A percentile compares a stretch with the other conserved stretches of the same genome.
Evolutionary conservation across 2,888 invertebrate species (phyloP).

Genomic region (Drosophila melanosoma): DNA sequence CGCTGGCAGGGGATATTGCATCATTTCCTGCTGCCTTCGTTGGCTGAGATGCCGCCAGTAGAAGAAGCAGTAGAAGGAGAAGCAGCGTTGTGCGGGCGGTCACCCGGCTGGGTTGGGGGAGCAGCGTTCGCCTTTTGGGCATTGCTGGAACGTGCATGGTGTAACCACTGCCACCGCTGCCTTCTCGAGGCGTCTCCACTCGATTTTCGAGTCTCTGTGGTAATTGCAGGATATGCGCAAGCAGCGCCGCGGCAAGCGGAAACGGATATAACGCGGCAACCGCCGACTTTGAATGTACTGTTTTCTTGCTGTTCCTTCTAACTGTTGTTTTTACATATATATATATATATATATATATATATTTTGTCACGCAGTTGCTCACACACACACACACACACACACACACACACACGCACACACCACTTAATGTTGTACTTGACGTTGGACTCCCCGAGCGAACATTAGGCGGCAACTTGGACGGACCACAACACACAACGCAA

Average conservation of each 20-base stretch:
- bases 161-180: conserved; percentile 26
- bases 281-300: conserved; percentile 8
- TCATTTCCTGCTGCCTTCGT: conserved; percentile 60
- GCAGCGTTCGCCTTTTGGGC: conserved; percentile 20
- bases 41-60: conserved; percentile 18
- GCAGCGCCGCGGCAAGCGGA: conserved; percentile 37
- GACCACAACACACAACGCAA: conserved; percentile 43
- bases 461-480: conserved; percentile 40
- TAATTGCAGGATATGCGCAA: conserved; percentile 48
- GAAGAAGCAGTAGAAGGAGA: conserved; percentile 13
- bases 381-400: background rate
- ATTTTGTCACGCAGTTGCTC: no score
- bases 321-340: background rate
- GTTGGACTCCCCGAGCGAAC: conserved; percentile 48
- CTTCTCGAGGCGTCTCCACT: conserved; percentile 15
- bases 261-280: conserved; percentile 58
- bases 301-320: conserved; percentile 2
- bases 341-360: no score
- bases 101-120: conserved; percentile 17
- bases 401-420: conserved; percentile 4
- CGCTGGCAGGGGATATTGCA: conserved; percentile 57
- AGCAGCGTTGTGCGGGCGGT: conserved; percentile 9
- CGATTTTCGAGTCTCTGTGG: conserved; percentile 19
- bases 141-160: conserved; percentile 30
- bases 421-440: conserved; percentile 23